Evolutionary conservation across 1,140 invertebrate genomes (phyloP).

Genomic region (Ectropis grisescens): DNA sequence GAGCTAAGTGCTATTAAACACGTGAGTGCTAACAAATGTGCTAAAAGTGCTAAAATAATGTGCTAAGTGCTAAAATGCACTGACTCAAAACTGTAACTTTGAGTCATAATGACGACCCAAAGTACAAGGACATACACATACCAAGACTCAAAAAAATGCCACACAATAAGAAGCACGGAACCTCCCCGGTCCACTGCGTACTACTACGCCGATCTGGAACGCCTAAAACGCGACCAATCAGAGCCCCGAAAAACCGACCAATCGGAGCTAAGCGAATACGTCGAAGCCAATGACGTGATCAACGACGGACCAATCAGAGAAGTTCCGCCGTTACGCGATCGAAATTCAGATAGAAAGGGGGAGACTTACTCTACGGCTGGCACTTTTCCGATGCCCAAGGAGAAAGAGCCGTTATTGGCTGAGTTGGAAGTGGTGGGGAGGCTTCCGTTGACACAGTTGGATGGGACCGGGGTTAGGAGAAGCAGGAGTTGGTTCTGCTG

Average conservation of each 20-base stretch:
- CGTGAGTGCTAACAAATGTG: too few relatives aligned
- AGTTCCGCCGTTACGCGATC: conserved; percentile 43
- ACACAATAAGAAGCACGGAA: too few relatives aligned
- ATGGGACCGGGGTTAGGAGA: conserved; percentile 35
- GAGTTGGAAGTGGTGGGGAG: conserved; percentile 51
- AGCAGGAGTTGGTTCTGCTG: conserved; percentile 65
- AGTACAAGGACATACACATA: too few relatives aligned
- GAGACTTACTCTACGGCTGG: conserved; percentile 64
- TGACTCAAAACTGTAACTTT: too few relatives aligned
- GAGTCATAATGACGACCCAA: too few relatives aligned
- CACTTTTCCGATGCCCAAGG: conserved; percentile 62
- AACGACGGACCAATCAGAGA: conserved; percentile 41
- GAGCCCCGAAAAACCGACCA: conserved; percentile 13
- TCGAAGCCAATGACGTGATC: conserved; percentile 35
- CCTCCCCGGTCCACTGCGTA: conserved; percentile 60
- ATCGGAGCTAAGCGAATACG: conserved; percentile 39
- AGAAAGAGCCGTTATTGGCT: conserved; percentile 53
- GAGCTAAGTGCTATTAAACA: too few relatives aligned
- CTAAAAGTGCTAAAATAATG: too few relatives aligned
- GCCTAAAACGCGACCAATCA: conserved; percentile 38
- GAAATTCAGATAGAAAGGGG: conserved; percentile 23
- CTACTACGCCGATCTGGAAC: conserved; percentile 61
- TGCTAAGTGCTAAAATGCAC: too few relatives aligned
- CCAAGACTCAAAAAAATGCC: too few relatives aligned
- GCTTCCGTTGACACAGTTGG: conserved; percentile 37